phyloP scores from a whole-genome alignment of 2,797 vertebrate species.

The Podarcis siculus region DNA sequence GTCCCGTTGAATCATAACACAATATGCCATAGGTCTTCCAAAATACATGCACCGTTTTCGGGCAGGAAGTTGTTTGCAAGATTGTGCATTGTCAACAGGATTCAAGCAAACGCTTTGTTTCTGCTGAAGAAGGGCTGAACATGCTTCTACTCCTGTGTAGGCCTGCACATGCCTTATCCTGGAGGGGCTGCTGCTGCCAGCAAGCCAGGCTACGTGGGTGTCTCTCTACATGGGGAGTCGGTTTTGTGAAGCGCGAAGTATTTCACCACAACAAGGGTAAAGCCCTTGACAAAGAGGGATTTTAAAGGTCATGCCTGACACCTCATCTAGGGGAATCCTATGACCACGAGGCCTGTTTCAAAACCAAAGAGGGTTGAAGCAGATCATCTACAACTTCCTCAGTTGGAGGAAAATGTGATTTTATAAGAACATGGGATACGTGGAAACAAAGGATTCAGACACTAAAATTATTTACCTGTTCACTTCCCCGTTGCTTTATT shows the following conservation, averaged over 20 bases:
- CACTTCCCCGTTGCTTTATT: too few species aligned
- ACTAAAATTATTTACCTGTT: background rate
- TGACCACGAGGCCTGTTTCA: background rate
- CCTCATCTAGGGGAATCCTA: background rate
- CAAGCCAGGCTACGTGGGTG: background rate
- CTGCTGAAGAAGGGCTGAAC: background rate
- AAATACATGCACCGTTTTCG: constrained; percentile 2
- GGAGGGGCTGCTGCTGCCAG: background rate
- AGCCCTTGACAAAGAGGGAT: background rate
- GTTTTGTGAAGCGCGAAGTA: background rate
- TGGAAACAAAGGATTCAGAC: background rate
- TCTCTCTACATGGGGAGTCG: background rate
- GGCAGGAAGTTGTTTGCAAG: constrained; percentile 1
- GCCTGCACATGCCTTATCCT: background rate
- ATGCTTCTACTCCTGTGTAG: background rate
- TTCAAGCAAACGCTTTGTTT: background rate
- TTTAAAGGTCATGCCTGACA: background rate
- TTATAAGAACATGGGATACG: background rate
- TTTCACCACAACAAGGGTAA: background rate
- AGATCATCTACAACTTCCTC: too few species aligned
- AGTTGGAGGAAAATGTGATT: background rate
- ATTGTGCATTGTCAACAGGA: background rate
- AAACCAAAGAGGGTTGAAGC: background rate
- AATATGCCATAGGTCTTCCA: constrained; percentile 23
- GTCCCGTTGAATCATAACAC: constrained; percentile 42